Base-by-base conservation (phyloP, 2,888 invertebrate species). In the Schrankia costaestrigalis region DNA sequence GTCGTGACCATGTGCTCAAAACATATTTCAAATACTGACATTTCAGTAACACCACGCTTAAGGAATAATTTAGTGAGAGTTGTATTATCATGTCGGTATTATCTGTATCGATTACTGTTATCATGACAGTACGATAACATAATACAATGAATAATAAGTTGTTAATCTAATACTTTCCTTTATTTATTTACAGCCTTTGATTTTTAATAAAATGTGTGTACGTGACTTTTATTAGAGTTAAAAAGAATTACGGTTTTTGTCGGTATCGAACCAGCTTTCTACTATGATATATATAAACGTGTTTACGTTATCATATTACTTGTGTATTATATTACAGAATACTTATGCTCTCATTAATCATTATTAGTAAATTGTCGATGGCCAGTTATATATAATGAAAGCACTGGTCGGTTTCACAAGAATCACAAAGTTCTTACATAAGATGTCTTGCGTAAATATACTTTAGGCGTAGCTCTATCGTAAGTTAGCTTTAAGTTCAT, bases 391-490 rank as follows among this genome's bases (percentile, higher is more conserved):
- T 71, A 70, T 71, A 73, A 71, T 68, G 73, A 79, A 84, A 82
- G 77, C 78, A 71, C 57, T 47, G 61, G 52, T 55, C 47, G 53
- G 73, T 83, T 84, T 79, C 84, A 74, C 78, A 84, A 84, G 76
- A 72, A 77, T 70, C 71, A 65, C 70, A 69, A 77, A 72, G 71
- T 68, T 70, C 76, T 87, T 87, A 85, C 78, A 79, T 85, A 85
- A 84, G 71, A 43, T 50, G 52, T 61, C 73, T 85, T 84, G 78
- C 83, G 82, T 76, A 82, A 84, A 76, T 67, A 51, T 66, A 65
- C 77, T 79, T 82, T 79, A 78, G 71, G 67, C 65, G 73, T 64
- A 74, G 69, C 66, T 62, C 60, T 56, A 65, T 66, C 63, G 66
- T 69, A 73, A 77, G 67, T 71, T 61, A 73, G 70, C 77, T 79